Percentiles rank a stretch among this genome's conserved stretches.
Evolutionary conservation across 2,797 vertebrate genomes (phyloP).

Genomic region (Vespertilio murinus): DNA sequence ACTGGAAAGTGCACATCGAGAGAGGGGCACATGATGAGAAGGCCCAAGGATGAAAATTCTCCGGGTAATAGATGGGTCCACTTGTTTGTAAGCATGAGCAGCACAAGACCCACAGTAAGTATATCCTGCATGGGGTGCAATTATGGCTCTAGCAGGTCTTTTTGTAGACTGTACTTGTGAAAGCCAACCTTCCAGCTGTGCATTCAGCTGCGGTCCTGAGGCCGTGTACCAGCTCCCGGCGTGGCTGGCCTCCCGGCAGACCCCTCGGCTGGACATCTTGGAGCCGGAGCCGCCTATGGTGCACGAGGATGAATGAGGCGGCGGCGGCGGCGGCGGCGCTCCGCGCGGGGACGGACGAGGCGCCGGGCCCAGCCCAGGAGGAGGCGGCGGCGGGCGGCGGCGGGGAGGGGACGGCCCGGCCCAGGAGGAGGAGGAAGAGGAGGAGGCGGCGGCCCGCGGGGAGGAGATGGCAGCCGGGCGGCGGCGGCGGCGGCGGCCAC

Average conservation of each 20-base stretch:
- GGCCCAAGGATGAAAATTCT: constrained; percentile 99
- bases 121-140: constrained; percentile 94
- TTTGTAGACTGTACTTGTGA: constrained; percentile 96
- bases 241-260: constrained; percentile 98
- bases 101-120: constrained; percentile 99
- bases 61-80: constrained; percentile 96
- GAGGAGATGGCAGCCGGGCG: constrained; percentile 72
- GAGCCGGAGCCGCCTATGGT: constrained; percentile 96
- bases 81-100: constrained; percentile 98
- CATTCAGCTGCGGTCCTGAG: constrained; percentile 98
- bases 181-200: constrained; percentile 98
- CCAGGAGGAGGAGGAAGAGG: constrained; percentile 69
- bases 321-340: constrained; percentile 76
- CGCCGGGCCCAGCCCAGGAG: constrained; percentile 73
- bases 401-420: constrained; percentile 69
- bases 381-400: constrained; percentile 68
- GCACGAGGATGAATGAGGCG: constrained; percentile 80
- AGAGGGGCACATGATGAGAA: constrained; percentile 98
- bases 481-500: constrained; percentile 62
- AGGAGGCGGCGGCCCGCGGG: constrained; percentile 33
- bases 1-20: constrained; percentile 98
- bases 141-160: constrained; percentile 99
- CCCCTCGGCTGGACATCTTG: constrained; percentile 94
- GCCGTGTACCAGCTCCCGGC: constrained; percentile 99
- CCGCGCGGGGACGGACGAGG: constrained; percentile 74